A percentile compares a stretch with the other conserved stretches of the same genome.
These are phyloP conservation scores for Acanthiza pusilla DNA, from an alignment of 2,797 vertebrate genomes.

Conservation along the genomic window DNA sequence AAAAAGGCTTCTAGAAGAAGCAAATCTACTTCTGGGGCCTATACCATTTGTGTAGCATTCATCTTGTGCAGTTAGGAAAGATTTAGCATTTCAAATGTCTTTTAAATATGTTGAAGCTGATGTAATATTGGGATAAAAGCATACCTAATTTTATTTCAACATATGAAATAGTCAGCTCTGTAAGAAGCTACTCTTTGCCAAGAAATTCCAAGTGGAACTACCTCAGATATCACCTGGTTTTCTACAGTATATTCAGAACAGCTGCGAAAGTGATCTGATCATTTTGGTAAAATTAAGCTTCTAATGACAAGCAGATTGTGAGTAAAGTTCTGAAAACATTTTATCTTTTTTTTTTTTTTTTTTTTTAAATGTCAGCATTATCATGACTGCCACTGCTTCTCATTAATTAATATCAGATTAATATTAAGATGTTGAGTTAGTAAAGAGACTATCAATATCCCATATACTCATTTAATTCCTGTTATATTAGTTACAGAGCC, in stretches of 20 bases:
- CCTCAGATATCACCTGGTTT: neutral
- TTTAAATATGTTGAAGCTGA: neutral
- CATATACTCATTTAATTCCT: neutral
- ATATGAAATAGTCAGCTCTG: neutral
- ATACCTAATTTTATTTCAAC: neutral
- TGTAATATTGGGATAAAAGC: neutral
- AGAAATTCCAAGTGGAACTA: neutral
- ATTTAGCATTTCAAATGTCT: neutral
- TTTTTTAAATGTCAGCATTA: neutral
- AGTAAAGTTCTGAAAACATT: neutral
- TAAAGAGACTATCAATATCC: neutral
- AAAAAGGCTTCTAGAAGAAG: neutral
- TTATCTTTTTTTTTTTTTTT: neutral
- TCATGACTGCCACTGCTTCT: neutral
- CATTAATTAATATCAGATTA: neutral
- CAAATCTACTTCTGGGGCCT: neutral
- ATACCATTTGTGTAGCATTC: neutral
- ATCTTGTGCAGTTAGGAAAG: neutral
- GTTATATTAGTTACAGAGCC: neutral
- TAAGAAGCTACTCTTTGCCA: neutral
- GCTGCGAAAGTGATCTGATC: neutral
- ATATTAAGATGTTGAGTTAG: neutral
- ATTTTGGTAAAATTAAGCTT: neutral
- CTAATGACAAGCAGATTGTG: neutral
- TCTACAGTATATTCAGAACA: neutral